Percentiles rank a stretch among this genome's conserved stretches.
phyloP scores from a whole-genome alignment of 2,797 vertebrate genomes.

The Lutjanus campechanus region DNA sequence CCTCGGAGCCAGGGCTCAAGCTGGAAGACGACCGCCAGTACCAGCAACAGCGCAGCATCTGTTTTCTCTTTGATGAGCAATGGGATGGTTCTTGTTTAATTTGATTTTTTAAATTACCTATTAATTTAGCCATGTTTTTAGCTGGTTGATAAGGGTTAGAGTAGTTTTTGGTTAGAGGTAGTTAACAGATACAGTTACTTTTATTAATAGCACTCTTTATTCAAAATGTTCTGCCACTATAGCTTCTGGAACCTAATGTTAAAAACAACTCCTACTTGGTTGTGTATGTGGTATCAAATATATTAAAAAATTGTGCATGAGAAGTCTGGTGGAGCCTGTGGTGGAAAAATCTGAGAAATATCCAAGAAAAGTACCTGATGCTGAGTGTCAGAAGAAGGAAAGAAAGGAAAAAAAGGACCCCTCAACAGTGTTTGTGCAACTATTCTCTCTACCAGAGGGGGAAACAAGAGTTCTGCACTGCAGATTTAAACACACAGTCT shows the following conservation, averaged over 20 bases:
- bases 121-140: constrained; percentile 20
- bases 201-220: background rate
- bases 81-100: constrained; percentile 15
- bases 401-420: no score
- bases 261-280: background rate
- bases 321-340: no score
- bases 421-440: no score
- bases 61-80: constrained; percentile 28
- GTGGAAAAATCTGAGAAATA: no score
- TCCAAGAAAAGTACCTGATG: no score
- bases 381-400: no score
- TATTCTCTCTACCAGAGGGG: no score
- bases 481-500: no score
- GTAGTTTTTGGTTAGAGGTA: background rate
- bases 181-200: constrained; percentile 1
- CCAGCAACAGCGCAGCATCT: constrained; percentile 31
- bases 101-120: constrained; percentile 13
- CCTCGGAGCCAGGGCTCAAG: constrained; percentile 14
- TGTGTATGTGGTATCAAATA: background rate
- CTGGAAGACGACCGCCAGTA: constrained; percentile 45
- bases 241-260: background rate
- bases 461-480: no score
- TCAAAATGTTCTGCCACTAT: background rate
- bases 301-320: no score
- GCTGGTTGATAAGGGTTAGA: background rate